Conservation (phyloP, 2,797 vertebrate genomes). For the Spheniscus humboldti region DNA sequence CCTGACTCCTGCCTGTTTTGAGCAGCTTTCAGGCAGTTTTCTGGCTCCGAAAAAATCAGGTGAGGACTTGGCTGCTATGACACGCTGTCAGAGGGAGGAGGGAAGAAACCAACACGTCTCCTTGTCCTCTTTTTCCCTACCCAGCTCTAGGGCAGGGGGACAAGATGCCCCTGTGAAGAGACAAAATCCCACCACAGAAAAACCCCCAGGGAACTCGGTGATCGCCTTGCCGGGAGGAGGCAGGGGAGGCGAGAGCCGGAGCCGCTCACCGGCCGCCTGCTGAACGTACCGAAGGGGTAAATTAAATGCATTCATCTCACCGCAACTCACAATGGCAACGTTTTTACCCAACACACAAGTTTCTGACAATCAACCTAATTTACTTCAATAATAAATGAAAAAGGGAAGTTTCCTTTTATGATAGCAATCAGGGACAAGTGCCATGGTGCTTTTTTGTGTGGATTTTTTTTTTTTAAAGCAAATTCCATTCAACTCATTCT, state of each 20-base stretch:
- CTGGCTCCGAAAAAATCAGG: not conserved
- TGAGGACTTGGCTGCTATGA: not conserved
- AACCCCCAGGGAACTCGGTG: not conserved
- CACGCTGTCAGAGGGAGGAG: not conserved
- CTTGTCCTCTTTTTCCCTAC: not conserved
- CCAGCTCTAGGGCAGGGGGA: not conserved
- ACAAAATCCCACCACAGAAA: not conserved
- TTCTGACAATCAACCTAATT: slow-evolving; percentile 71
- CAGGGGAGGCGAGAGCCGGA: not conserved
- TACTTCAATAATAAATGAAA: slow-evolving; percentile 71
- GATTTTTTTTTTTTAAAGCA: slow-evolving; percentile 31
- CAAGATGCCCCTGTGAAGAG: not conserved
- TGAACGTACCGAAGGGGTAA: slow-evolving; percentile 47
- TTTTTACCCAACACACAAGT: slow-evolving; percentile 31
- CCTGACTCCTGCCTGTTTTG: not conserved
- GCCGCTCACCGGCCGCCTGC: not conserved
- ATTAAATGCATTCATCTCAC: slow-evolving; percentile 72
- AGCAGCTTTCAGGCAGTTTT: not conserved
- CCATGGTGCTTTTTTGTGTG: not conserved
- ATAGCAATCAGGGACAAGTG: slow-evolving; percentile 45
- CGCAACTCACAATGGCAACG: slow-evolving; percentile 25
- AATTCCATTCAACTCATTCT: slow-evolving; percentile 62
- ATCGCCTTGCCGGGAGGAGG: not conserved
- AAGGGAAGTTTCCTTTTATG: slow-evolving; percentile 20
- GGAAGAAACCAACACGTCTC: not conserved